phyloP scores from a whole-genome alignment of 2,113 vertebrate genomes.

The Mobula hypostoma region DNA sequence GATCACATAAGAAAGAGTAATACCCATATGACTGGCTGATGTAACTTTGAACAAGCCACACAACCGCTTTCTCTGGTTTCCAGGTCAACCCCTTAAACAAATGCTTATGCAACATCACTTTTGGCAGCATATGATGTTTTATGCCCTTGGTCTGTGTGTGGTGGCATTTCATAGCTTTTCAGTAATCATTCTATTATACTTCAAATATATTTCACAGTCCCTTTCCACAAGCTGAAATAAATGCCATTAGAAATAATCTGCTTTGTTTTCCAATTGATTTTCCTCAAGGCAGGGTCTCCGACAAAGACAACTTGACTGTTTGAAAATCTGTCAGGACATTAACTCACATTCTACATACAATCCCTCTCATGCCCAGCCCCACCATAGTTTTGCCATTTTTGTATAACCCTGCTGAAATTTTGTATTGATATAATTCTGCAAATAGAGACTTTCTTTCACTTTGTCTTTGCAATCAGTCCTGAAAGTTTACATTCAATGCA shows the following conservation, averaged over 20 bases:
- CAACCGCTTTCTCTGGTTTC: not conserved
- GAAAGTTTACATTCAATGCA: slow-evolving; percentile 24
- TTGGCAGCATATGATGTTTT: not conserved
- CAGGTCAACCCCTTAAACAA: not conserved
- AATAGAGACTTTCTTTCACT: not conserved
- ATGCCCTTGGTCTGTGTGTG: not conserved
- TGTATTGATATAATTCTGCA: not conserved
- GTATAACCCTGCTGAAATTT: not conserved
- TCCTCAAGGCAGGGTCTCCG: not conserved
- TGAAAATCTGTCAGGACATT: not conserved
- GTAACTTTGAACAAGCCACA: not conserved
- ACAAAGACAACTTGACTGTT: not conserved
- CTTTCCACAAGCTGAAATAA: not conserved
- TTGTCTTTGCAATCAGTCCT: not conserved
- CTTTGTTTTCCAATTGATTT: not conserved
- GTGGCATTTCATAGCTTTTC: not conserved
- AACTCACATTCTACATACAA: not conserved
- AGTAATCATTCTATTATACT: not conserved
- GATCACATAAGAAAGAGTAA: slow-evolving; percentile 3
- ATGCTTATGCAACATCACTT: slow-evolving; percentile 4
- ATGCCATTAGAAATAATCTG: not conserved
- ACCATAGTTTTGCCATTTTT: not conserved
- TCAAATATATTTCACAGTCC: not conserved
- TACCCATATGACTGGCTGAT: slow-evolving; percentile 11
- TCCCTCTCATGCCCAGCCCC: no score